Evolutionary conservation across 2,113 vertebrate genomes (phyloP), one percentile per base, ranked within the genome.

Genomic region (Melospiza melodia): DNA sequence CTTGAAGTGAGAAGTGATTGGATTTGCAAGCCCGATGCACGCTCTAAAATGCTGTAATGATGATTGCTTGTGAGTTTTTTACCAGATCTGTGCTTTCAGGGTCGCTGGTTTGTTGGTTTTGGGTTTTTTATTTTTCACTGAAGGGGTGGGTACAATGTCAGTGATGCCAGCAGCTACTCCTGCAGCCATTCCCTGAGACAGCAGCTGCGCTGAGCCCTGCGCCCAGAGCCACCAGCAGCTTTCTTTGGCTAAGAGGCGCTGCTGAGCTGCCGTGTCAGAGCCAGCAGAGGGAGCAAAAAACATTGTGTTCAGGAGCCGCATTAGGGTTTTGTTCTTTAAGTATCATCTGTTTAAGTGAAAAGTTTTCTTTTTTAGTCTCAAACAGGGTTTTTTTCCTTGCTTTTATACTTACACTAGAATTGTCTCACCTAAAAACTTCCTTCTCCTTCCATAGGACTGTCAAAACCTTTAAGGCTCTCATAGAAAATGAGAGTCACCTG

Each of bases 261-360:
- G 66, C 72, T 89, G 85, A 94, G 54, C 72, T 90, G 41, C 68
- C 15, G 1, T 4, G 8, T 28, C 57, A 37, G 52, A 86, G 74
- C 95, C 96, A 96, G 85, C 89, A 97, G 96, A 95, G 96, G 96
- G 96, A 96, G 93, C 94, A 97, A 91, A 96, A 93, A 75, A 89
- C 94, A 77, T 65, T 75, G 54, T n/a, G 41, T 92, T 96, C 22
- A 24, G 24, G 7, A 85, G 55, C 31, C 2, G 14, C 9, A 8
- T 44, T 43, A 24, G 13, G 27, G 5, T 65, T 95, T 54, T 37
- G 54, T 49, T 84, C 30, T 21, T 78, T 48, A 61, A 59, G 3
- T 12, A 41, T 59, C n/a, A n/a, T 54, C 52, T 69, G 11, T 31
- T 84, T 43, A 76, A 77, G 37, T 4, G 39, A 77, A 72, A 35